A percentile compares a stretch with the other conserved stretches of the same genome.
phyloP scores from a whole-genome alignment of 2,888 invertebrate species.

The Chloroclysta siterata region DNA sequence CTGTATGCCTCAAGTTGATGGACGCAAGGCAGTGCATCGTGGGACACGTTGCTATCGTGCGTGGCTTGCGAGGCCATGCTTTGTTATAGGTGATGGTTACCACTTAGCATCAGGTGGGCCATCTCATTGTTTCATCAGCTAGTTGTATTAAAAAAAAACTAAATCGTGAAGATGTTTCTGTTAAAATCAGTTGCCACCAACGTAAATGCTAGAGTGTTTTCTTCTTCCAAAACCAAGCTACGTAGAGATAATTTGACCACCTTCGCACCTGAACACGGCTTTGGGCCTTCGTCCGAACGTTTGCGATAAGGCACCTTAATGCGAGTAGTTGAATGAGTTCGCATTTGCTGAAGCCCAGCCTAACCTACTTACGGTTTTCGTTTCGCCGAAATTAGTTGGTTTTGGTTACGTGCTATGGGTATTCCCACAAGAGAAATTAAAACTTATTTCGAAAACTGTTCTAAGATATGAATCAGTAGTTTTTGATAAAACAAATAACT shows the following conservation, averaged over 20 bases:
- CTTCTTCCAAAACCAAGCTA: background rate
- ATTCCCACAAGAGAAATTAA: background rate
- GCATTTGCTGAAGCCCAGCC: conserved; percentile 26
- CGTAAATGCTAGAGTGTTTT: no score
- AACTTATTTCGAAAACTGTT: background rate
- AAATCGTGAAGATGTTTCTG: no score
- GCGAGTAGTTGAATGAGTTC: conserved; percentile 35
- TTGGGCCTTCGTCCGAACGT: conserved; percentile 16
- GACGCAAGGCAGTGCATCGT: no score
- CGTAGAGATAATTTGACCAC: conserved; percentile 4
- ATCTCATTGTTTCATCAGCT: no score
- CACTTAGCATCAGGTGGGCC: no score
- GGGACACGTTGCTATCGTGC: no score
- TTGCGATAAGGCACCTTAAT: conserved; percentile 33
- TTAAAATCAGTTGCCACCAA: no score
- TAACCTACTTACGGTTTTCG: conserved; percentile 21
- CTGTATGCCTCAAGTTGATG: no score
- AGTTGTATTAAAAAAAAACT: no score
- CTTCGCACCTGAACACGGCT: conserved; percentile 6
- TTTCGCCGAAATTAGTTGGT: conserved; percentile 18
- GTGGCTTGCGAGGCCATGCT: no score
- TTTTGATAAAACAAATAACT: no score
- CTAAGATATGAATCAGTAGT: background rate
- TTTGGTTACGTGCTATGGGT: conserved; percentile 5
- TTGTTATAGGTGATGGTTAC: no score